phyloP scores from a whole-genome alignment of 2,888 invertebrate species.

The Luperina nickerlii region DNA sequence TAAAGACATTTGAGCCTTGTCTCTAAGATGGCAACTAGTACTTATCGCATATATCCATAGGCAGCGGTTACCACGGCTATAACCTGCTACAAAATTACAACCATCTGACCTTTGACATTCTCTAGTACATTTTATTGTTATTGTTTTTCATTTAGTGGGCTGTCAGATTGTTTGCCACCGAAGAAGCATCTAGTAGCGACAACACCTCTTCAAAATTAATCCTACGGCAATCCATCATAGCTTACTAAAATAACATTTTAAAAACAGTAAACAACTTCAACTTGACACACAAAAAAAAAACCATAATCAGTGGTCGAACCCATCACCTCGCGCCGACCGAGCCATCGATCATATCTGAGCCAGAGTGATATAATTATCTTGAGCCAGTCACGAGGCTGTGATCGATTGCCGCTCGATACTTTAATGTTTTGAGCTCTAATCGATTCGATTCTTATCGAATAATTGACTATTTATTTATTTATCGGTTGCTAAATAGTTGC shows the following conservation, averaged over 20 bases:
- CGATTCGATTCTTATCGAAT: conserved; percentile 56
- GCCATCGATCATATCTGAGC: conserved; percentile 56
- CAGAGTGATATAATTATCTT: conserved; percentile 65
- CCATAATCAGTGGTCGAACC: conserved; percentile 28
- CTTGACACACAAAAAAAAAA: conserved; percentile 19
- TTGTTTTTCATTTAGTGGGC: neutral
- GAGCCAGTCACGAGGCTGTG: conserved; percentile 54
- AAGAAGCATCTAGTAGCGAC: neutral
- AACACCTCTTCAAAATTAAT: neutral
- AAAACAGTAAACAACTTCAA: conserved; percentile 43
- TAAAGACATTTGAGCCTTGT: neutral
- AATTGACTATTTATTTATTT: conserved; percentile 63
- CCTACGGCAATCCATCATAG: conserved; percentile 31
- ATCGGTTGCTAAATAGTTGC: conserved; percentile 45
- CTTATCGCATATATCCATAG: neutral
- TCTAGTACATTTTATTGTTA: neutral
- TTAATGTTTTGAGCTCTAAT: conserved; percentile 55
- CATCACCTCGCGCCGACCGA: conserved; percentile 34
- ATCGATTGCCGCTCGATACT: conserved; percentile 57
- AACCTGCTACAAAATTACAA: neutral
- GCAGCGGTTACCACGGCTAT: neutral
- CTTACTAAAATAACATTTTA: neutral
- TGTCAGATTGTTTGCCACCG: neutral
- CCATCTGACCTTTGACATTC: neutral
- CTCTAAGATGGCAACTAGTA: neutral